Evolutionary conservation across 2,113 vertebrate genomes (phyloP), one percentile per base, ranked within the genome.

Genomic region (Eulemur macaco): DNA sequence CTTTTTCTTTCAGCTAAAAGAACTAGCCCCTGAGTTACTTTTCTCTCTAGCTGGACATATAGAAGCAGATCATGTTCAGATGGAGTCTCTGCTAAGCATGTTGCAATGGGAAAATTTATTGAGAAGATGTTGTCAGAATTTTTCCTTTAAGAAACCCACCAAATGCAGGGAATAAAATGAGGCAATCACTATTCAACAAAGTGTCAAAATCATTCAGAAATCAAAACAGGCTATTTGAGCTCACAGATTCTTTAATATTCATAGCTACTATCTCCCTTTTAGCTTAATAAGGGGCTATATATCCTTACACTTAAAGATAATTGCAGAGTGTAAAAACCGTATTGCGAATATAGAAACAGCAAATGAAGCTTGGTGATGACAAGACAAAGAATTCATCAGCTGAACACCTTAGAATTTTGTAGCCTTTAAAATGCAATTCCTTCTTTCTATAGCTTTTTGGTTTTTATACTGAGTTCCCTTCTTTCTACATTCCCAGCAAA

Each of bases 221-320:
- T 91, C 73, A 92, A 96, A 97, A 77, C n/a, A 96, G 90, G 25
- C 73, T 96, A 89, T 8, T 63, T 80, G 42, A 98, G 87, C 81
- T 97, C 84, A 50, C 52, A 64, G 21, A 45, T 96, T 98, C 73
- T 94, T 98, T 45, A 95, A 95, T 92, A 95, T 77, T 71, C 93
- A 89, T 52, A 98, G 83, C 87, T 97, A 97, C 97, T 91, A 93
- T 98, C 93, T 98, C 98, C 92, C 85, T 96, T 98, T 98, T 97
- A 98, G 84, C 77, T 97, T 98, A 98, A 98, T 98, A 97, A 97
- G 90, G 39, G 14, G 86, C 97, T 96, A 82, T 18, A 23, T 96
- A 98, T 91, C 85, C 78, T 95, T 96, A 93, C 87, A 98, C 98
- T 98, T 98, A 98, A 96, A 97, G 91, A 96, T 98, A 98, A 99